A percentile compares a stretch with the other conserved stretches of the same genome.
These are phyloP conservation scores for Chrysina gloriosa DNA, from an alignment of 2,888 invertebrate species.

Conservation along the genomic window DNA sequence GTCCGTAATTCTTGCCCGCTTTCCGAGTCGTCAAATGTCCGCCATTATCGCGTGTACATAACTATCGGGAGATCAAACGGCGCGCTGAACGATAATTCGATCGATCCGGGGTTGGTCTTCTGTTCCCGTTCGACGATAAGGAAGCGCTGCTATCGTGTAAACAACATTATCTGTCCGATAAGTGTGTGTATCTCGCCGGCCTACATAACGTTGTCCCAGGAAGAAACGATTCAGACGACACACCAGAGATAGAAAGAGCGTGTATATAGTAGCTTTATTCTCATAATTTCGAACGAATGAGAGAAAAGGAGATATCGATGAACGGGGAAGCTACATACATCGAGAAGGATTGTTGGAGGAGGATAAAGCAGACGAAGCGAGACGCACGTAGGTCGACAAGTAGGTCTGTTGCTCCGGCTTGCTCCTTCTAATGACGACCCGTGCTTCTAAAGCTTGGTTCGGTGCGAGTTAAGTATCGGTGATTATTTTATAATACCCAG, in stretches of 20 bases:
- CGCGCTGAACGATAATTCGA: not conserved
- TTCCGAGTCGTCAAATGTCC: not conserved
- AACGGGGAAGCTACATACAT: no score
- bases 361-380: not conserved
- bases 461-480: constrained; percentile 27
- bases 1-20: not conserved
- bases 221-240: no score
- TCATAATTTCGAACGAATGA: no score
- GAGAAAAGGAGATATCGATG: no score
- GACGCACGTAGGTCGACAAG: not conserved
- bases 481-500: constrained; percentile 31
- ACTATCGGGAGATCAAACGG: not conserved
- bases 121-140: constrained; percentile 6
- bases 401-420: not conserved
- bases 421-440: constrained; percentile 9
- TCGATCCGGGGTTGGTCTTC: not conserved
- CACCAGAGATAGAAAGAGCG: no score
- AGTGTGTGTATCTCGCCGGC: no score
- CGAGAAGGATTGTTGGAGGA: no score
- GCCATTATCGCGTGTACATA: no score
- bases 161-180: not conserved
- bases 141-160: constrained; percentile 3
- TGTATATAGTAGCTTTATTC: no score
- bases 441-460: constrained; percentile 16
- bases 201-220: no score